Percentiles rank a stretch among this genome's conserved stretches.
Evolutionary conservation across 1,140 invertebrate species (phyloP).

Genomic region (Scaptomyza montana): DNA sequence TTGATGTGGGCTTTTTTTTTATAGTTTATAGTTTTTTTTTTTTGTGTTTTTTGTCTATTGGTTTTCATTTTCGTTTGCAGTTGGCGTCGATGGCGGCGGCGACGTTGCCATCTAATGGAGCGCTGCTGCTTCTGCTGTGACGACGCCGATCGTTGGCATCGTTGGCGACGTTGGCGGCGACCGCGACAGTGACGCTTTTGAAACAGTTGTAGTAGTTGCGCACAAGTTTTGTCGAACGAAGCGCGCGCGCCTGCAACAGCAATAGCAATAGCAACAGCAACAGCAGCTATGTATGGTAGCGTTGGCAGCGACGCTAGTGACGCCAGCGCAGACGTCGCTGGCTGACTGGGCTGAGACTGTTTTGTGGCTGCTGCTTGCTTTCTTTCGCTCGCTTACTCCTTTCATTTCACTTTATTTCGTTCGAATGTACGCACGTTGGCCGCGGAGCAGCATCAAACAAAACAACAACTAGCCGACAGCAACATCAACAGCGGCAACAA

Average conservation of each 20-base stretch:
- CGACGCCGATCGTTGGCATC: neutral
- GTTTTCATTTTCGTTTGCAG: slow-evolving; percentile 81
- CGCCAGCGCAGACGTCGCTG: slow-evolving; percentile 48
- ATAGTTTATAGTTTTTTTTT: slow-evolving; percentile 16
- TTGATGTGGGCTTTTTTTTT: slow-evolving; percentile 26
- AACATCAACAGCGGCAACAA: neutral
- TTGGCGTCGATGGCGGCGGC: slow-evolving; percentile 36
- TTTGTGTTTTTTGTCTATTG: slow-evolving; percentile 76
- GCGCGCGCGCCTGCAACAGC: slow-evolving; percentile 26
- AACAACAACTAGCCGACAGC: slow-evolving; percentile 47
- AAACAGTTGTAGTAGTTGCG: slow-evolving; percentile 45
- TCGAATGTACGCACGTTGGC: slow-evolving; percentile 83
- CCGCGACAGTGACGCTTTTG: slow-evolving; percentile 23
- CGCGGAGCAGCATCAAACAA: slow-evolving; percentile 69
- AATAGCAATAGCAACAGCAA: neutral
- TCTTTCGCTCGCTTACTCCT: slow-evolving; percentile 84
- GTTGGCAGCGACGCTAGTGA: slow-evolving; percentile 35
- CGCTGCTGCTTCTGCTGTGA: slow-evolving; percentile 17
- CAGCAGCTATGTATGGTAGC: slow-evolving; percentile 20
- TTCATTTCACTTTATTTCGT: slow-evolving; percentile 84
- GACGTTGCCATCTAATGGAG: slow-evolving; percentile 49
- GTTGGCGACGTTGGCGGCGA: slow-evolving; percentile 9
- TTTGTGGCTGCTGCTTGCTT: slow-evolving; percentile 83
- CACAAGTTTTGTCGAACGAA: slow-evolving; percentile 47
- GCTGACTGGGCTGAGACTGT: slow-evolving; percentile 53